These are phyloP conservation scores for Heteromyza rotundicornis DNA, from an alignment of 2,888 invertebrate species.

Conservation along the genomic window DNA sequence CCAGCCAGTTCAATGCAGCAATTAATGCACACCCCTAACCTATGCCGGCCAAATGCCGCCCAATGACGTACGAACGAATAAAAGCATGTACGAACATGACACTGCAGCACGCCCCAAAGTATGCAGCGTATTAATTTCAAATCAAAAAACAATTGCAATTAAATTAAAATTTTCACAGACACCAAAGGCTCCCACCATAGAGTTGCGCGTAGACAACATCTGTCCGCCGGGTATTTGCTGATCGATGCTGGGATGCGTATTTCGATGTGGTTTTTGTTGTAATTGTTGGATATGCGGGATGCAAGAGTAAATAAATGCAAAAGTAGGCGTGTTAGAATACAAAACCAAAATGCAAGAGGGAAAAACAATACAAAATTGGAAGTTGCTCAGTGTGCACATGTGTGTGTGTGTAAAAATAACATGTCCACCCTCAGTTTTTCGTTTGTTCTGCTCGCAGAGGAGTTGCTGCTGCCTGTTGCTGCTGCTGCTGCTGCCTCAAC, in stretches of 20 bases:
- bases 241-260: constrained; percentile 31
- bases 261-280: constrained; percentile 7
- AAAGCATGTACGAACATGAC: too few species aligned
- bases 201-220: constrained; percentile 45
- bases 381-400: constrained; percentile 49
- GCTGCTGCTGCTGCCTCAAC: not conserved
- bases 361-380: not conserved
- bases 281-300: constrained; percentile 9
- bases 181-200: not conserved
- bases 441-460: constrained; percentile 38
- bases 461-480: not conserved
- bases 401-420: constrained; percentile 46
- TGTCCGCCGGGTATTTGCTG: constrained; percentile 48
- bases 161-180: constrained; percentile 11
- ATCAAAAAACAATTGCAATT: constrained; percentile 13
- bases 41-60: too few species aligned
- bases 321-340: constrained; percentile 43
- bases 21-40: too few species aligned
- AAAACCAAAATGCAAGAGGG: constrained; percentile 29
- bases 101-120: too few species aligned
- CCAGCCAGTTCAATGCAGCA: too few species aligned
- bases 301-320: constrained; percentile 31
- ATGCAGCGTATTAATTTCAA: constrained; percentile 15
- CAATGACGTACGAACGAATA: too few species aligned
- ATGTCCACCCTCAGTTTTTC: constrained; percentile 51